Base-by-base conservation (phyloP, 2,113 vertebrate species). In the Ivindomyrus marchei region DNA sequence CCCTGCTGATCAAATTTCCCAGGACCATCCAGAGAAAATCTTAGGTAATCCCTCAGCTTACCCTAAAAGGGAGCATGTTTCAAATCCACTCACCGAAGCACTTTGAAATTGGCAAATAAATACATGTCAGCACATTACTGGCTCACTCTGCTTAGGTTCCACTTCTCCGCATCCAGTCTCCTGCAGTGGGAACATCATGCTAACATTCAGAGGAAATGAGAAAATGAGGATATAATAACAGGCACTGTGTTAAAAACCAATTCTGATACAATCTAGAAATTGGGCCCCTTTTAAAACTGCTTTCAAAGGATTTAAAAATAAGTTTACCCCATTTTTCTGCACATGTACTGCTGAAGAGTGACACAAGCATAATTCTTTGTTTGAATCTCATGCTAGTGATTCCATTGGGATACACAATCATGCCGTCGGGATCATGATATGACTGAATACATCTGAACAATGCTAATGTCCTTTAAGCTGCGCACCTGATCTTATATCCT, bases 381-480 rank as follows among this genome's bases (percentile, higher is more conserved):
- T 77, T 77, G 70, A 39, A 77, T 39, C 13, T 39, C 70, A 39
- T 77, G 13, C 10, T 15, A 74, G 1, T 36, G 66, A 74, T 74
- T 39, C 70, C 74, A 39, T 3, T 77, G 15, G 36, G 31, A 77
- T 39, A 19, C 27, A 15, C 9, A 27, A 11, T 74, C 66, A 74
- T 0, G 11, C 5, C 24, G 2, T 77, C 13, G 42, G 74, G 15
- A 2, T 19, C 74, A 77, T 39, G 74, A 77, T 39, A 77, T 42
- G 74, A 39, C 36, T 80, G 74, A 21, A 80, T 17, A 19, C 17
- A 80, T 80, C 36, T 3, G 31, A 80, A 80, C 74, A 42, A 39
- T 77, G 21, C 21, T 13, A 89, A 77, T 17, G 66, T 49, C 31
- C 89, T 89, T 90, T 91, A 66, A 85, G 89, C 83, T 84, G 56